These are phyloP conservation scores for Unio delphinus DNA, from an alignment of 2,888 invertebrate genomes.

Conservation along the genomic window DNA sequence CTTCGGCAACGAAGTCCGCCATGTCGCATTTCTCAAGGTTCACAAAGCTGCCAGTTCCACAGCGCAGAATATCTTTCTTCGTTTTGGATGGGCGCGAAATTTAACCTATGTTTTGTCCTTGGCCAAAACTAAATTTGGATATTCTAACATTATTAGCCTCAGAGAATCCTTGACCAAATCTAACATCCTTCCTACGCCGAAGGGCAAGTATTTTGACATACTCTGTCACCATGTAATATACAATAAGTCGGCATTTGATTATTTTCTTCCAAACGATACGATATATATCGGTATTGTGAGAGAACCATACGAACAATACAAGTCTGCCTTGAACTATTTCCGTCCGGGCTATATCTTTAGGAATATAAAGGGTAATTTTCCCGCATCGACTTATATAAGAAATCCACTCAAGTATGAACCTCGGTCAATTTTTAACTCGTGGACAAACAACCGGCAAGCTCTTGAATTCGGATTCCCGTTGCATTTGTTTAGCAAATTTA, in stretches of 20 bases:
- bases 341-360: slow-evolving; percentile 22
- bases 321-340: slow-evolving; percentile 32
- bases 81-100: slow-evolving; percentile 33
- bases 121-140: slow-evolving; percentile 23
- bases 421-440: slow-evolving; percentile 10
- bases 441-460: slow-evolving; percentile 37
- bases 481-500: slow-evolving; percentile 17
- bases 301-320: slow-evolving; percentile 39
- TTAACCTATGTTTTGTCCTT: slow-evolving; percentile 33
- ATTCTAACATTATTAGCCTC: slow-evolving; percentile 36
- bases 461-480: slow-evolving; percentile 34
- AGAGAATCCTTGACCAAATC: slow-evolving; percentile 14
- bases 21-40: slow-evolving; percentile 42
- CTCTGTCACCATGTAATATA: slow-evolving; percentile 43
- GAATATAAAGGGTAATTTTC: slow-evolving; percentile 17
- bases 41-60: slow-evolving; percentile 39
- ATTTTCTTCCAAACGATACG: slow-evolving; percentile 33
- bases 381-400: slow-evolving; percentile 26
- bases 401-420: slow-evolving; percentile 35
- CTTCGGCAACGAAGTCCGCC: slow-evolving; percentile 17
- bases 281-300: slow-evolving; percentile 39
- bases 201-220: slow-evolving; percentile 27
- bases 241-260: slow-evolving; percentile 21
- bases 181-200: slow-evolving; percentile 22
- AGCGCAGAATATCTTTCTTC: slow-evolving; percentile 8